Base-by-base conservation (phyloP, 2,888 invertebrate genomes). In the Phyllotreta striolata region DNA sequence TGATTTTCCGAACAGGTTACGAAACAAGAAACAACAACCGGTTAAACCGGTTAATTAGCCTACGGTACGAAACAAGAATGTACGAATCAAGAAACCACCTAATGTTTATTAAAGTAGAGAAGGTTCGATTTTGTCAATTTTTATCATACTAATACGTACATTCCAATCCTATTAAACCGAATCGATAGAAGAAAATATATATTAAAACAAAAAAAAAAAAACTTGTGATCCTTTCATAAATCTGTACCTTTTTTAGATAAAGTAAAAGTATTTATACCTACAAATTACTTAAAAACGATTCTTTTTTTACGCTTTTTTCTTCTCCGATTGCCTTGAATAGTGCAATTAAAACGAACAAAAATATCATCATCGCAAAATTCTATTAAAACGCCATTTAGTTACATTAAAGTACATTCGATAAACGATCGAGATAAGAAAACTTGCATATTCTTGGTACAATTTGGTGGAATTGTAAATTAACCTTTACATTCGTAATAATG, bases 171-270 rank as follows among this genome's bases (percentile, higher is more conserved):
- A 66, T 66, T 65, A 69, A 62, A 66, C 64, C 60, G 66, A 68
- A 66, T 72, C 69, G 62, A 65, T 24, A 24, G 24, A 24, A 24
- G 2, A 24, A 24, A 24, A 24, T 24, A n/a, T n/a, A n/a, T n/a
- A n/a, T n/a, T n/a, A n/a, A n/a, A n/a, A n/a, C n/a, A n/a, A n/a
- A n/a, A n/a, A n/a, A n/a, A 69, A 70, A 66, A 71, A 69, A 70
- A 66, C 64, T 72, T 71, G 73, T 73, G 73, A 73, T 73, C 72
- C 69, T 69, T 65, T 69, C 65, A 64, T 67, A 70, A 54, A 52
- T 56, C 62, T 55, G 61, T 61, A 63, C 56, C 47, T 60, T 55
- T n/a, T 57, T 61, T 58, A 57, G 47, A 38, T 34, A 24, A 24
- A 24, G 4, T 24, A 24, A 43, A 10, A 8, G 10, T 40, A 34